Percentiles rank a stretch among this genome's conserved stretches.
These are phyloP conservation scores for Diacarnus erythraeanus DNA, from an alignment of 37 sponge, comb jelly and placozoan species.

Conservation along the genomic window DNA sequence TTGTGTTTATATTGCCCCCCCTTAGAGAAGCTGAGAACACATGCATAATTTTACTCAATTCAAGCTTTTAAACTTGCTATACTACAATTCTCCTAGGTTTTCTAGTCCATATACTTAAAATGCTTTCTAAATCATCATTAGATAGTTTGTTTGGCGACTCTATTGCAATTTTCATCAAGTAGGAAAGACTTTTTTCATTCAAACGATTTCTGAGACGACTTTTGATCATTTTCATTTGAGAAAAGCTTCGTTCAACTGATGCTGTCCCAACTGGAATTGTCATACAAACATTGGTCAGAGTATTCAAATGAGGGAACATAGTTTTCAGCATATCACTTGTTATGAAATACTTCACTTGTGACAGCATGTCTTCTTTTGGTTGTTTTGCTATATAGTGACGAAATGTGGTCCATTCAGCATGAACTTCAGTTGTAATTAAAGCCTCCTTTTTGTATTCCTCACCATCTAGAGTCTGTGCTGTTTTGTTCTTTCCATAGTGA, in stretches of 20 bases:
- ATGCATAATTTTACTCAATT: no score
- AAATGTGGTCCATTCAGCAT: slow-evolving; percentile 35
- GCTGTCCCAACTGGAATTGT: slow-evolving; percentile 50
- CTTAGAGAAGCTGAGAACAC: no score
- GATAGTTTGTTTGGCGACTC: slow-evolving; percentile 42
- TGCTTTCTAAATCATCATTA: slow-evolving; percentile 18
- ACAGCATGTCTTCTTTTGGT: slow-evolving; percentile 28
- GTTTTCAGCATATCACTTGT: slow-evolving; percentile 61
- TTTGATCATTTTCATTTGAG: slow-evolving; percentile 65
- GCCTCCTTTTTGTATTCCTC: slow-evolving; percentile 32
- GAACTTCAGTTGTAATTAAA: slow-evolving; percentile 35
- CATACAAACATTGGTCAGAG: not conserved
- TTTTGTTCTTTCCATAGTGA: slow-evolving; percentile 53
- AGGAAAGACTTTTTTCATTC: slow-evolving; percentile 22
- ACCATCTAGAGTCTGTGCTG: slow-evolving; percentile 55
- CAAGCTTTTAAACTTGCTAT: no score
- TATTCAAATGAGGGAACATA: slow-evolving; percentile 13
- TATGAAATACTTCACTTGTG: slow-evolving; percentile 26
- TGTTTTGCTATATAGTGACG: slow-evolving; percentile 41
- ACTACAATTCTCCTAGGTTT: not conserved
- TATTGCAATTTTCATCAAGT: slow-evolving; percentile 68
- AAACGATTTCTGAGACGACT: slow-evolving; percentile 43
- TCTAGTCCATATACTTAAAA: slow-evolving; percentile 22
- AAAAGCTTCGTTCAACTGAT: slow-evolving; percentile 62
- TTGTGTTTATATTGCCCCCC: no score